Conservation (phyloP, 2,888 invertebrate species). For the Gerris lacustris region DNA sequence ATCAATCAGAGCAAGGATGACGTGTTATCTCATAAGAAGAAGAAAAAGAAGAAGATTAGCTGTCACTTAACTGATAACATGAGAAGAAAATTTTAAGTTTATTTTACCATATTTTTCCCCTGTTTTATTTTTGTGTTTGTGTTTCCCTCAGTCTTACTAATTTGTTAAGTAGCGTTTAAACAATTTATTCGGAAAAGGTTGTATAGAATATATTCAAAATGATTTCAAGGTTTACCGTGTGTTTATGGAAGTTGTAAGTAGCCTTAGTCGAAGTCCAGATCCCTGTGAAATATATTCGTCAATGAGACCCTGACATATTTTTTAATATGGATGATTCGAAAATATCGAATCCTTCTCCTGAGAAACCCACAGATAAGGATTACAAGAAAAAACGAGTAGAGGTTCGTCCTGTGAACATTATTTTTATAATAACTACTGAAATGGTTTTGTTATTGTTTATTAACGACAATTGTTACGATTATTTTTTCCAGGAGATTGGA, state of each 20-base stretch:
- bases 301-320: background rate
- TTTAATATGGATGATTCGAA: background rate
- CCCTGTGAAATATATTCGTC: background rate
- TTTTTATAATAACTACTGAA: background rate
- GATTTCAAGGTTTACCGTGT: too few relatives aligned
- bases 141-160: background rate
- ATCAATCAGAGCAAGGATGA: background rate
- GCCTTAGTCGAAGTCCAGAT: background rate
- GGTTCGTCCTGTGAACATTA: conserved; percentile 12
- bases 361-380: conserved; percentile 12
- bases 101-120: background rate
- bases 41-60: background rate
- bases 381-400: conserved; percentile 19
- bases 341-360: background rate
- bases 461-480: background rate
- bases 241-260: background rate
- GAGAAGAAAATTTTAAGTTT: background rate
- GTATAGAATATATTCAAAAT: too few relatives aligned
- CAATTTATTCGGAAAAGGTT: background rate
- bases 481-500: conserved; percentile 36
- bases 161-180: background rate
- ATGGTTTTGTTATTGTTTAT: background rate
- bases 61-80: background rate
- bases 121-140: background rate
- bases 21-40: background rate